Evolutionary conservation across 2,113 vertebrate genomes (phyloP).

Genomic region (Numida meleagris): DNA sequence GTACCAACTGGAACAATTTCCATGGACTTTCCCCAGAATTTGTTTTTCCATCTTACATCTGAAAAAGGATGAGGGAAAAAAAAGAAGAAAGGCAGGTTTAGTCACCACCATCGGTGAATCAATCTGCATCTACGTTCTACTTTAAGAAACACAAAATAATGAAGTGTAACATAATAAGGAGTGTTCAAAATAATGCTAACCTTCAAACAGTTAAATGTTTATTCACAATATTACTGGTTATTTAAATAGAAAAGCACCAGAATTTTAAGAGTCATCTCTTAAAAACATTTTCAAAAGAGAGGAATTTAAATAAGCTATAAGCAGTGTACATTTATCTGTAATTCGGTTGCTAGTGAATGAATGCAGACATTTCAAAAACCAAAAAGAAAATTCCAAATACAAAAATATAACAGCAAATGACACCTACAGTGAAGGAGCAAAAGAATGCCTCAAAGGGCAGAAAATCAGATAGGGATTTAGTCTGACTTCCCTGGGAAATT

Average conservation of each 20-base stretch:
- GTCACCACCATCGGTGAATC: not conserved
- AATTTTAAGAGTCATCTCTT: not conserved
- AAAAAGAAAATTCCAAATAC: not conserved
- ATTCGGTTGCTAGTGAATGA: not conserved
- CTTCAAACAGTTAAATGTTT: not conserved
- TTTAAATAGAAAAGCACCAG: not conserved
- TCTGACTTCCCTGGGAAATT: not conserved
- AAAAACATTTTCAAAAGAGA: not conserved
- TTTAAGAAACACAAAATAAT: not conserved
- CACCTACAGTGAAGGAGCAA: not conserved
- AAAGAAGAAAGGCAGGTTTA: not conserved
- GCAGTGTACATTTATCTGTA: not conserved
- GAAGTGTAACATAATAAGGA: not conserved
- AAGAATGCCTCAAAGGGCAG: not conserved
- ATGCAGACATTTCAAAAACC: not conserved
- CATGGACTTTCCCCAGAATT: constrained; percentile 99
- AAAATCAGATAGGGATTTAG: not conserved
- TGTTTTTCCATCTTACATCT: constrained; percentile 99
- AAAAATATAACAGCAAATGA: not conserved
- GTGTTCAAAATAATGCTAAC: not conserved
- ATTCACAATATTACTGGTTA: not conserved
- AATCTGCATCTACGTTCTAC: not conserved
- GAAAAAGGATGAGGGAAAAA: constrained; percentile 41
- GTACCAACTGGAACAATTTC: constrained; percentile 96
- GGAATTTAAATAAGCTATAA: not conserved